A percentile compares a stretch with the other conserved stretches of the same genome.
These are phyloP conservation scores for Aradophagus sp. DNA, from an alignment of 1,140 invertebrate genomes.

Conservation along the genomic window DNA sequence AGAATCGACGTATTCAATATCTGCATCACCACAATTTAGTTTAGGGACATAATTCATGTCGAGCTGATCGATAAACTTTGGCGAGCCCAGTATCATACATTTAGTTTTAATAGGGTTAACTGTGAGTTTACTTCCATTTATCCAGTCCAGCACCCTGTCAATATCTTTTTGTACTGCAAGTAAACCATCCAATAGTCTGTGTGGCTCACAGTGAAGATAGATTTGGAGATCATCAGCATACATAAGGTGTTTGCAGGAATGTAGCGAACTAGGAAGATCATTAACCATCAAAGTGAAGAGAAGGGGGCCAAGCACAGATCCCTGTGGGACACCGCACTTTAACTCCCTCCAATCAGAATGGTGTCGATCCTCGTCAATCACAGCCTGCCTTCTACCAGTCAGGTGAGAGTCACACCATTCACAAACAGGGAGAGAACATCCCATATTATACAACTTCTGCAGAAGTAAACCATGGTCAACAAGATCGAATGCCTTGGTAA, in stretches of 20 bases:
- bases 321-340: neutral
- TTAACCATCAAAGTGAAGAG: neutral
- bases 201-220: neutral
- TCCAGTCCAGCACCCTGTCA: neutral
- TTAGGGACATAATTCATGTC: too few species aligned
- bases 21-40: too few species aligned
- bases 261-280: neutral
- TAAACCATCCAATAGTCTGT: neutral
- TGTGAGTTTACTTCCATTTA: neutral
- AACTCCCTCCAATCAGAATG: neutral
- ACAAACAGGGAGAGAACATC: slow-evolving; percentile 1
- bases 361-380: neutral
- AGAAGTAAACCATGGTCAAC: slow-evolving; percentile 36
- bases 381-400: neutral
- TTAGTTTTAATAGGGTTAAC: neutral
- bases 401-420: slow-evolving; percentile 10
- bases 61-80: too few species aligned
- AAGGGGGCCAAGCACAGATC: slow-evolving; percentile 1
- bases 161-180: neutral
- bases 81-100: neutral
- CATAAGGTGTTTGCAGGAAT: neutral
- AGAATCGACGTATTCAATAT: too few species aligned
- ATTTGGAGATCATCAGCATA: slow-evolving; percentile 8
- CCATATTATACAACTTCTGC: neutral
- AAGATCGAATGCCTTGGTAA: slow-evolving; percentile 59